A percentile compares a stretch with the other conserved stretches of the same genome.
phyloP scores from a whole-genome alignment of 2,888 invertebrate species.

The Hirudinaria manillensis region DNA sequence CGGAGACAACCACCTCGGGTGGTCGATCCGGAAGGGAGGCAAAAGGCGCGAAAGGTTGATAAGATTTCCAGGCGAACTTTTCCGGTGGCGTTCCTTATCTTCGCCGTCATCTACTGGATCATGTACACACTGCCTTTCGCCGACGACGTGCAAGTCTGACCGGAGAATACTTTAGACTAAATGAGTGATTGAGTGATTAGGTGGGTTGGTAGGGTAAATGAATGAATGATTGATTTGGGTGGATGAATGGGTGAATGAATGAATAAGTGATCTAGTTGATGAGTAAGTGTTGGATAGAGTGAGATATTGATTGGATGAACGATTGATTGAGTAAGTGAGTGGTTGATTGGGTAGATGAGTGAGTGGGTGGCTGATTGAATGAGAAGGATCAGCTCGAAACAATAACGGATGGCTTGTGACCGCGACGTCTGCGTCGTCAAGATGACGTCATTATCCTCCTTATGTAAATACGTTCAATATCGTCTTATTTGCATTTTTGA shows the following conservation, averaged over 20 bases:
- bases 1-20: slow-evolving; percentile 31
- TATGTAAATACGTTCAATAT: no score
- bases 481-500: no score
- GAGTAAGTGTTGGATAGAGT: background rate
- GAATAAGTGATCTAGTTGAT: background rate
- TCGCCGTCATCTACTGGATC: slow-evolving; percentile 41
- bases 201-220: background rate
- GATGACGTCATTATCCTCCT: no score
- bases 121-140: slow-evolving; percentile 38
- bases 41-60: slow-evolving; percentile 39
- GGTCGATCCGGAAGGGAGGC: slow-evolving; percentile 38
- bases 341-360: background rate
- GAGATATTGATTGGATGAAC: background rate
- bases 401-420: no score
- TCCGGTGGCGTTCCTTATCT: slow-evolving; percentile 40
- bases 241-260: background rate
- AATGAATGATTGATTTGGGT: background rate
- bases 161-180: background rate
- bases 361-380: background rate
- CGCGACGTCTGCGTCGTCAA: no score
- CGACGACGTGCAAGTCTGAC: slow-evolving; percentile 22
- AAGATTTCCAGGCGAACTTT: slow-evolving; percentile 40
- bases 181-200: background rate
- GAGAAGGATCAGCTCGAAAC: no score
- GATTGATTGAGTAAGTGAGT: background rate